Percentiles rank a stretch among this genome's conserved stretches.
Conservation (phyloP, 2,113 vertebrate genomes). For the Paracanthobrama guichenoti region DNA sequence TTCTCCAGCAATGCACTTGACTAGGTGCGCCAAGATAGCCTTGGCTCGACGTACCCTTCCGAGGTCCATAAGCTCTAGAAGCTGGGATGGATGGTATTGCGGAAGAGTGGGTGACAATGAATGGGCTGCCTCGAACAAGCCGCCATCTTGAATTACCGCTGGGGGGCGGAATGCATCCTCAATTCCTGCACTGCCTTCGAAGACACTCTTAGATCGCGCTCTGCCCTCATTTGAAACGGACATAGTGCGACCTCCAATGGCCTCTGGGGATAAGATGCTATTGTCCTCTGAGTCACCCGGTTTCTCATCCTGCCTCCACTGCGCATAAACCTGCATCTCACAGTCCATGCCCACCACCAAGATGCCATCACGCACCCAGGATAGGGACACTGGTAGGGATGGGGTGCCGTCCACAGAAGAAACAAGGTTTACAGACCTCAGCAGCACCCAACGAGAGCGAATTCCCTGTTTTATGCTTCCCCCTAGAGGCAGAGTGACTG, state of each 20-base stretch:
- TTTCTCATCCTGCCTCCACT: slow-evolving; percentile 91
- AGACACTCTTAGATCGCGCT: slow-evolving; percentile 81
- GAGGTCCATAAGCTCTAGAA: slow-evolving; percentile 96
- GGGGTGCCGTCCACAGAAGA: slow-evolving; percentile 96
- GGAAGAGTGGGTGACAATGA: slow-evolving; percentile 94
- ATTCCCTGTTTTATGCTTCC: slow-evolving; percentile 98
- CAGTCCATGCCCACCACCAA: slow-evolving; percentile 98
- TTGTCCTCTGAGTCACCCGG: slow-evolving; percentile 77
- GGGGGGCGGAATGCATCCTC: slow-evolving; percentile 92
- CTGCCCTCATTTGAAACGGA: slow-evolving; percentile 74
- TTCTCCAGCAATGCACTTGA: slow-evolving; percentile 97
- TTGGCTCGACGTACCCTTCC: slow-evolving; percentile 94
- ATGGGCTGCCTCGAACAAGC: slow-evolving; percentile 96
- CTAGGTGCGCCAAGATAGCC: slow-evolving; percentile 95
- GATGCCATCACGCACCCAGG: slow-evolving; percentile 97
- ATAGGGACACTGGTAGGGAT: slow-evolving; percentile 92
- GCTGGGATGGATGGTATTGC: slow-evolving; percentile 96
- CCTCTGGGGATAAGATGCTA: slow-evolving; percentile 74
- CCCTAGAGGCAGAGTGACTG: slow-evolving; percentile 93
- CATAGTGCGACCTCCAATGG: slow-evolving; percentile 61
- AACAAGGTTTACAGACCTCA: slow-evolving; percentile 89
- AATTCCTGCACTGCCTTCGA: slow-evolving; percentile 80
- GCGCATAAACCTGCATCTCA: slow-evolving; percentile 98
- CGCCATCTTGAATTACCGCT: slow-evolving; percentile 90
- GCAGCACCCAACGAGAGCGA: slow-evolving; percentile 92